These are phyloP conservation scores for Eudemis profundana DNA, from an alignment of 2,888 invertebrate genomes.

Conservation along the genomic window DNA sequence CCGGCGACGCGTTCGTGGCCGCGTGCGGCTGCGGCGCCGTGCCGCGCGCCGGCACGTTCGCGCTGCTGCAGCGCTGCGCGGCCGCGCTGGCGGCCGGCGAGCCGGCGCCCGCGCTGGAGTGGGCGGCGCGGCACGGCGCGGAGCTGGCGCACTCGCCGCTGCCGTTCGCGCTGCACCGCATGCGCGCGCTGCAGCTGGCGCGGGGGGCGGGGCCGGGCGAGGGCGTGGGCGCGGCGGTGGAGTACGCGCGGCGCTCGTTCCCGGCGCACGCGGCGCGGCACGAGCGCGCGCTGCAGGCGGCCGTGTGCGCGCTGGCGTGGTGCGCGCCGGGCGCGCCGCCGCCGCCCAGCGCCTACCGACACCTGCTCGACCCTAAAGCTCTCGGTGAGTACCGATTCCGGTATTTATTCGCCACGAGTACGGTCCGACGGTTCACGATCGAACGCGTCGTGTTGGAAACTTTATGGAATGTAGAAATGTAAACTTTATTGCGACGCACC, in stretches of 20 bases:
- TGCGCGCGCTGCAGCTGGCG: slow-evolving; percentile 52
- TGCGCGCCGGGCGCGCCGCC: slow-evolving; percentile 68
- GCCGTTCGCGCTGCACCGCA: slow-evolving; percentile 78
- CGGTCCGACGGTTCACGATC: no score
- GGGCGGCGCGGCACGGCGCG: slow-evolving; percentile 92
- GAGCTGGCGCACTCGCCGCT: slow-evolving; percentile 86
- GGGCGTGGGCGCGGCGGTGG: slow-evolving; percentile 93
- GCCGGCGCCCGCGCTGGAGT: slow-evolving; percentile 93
- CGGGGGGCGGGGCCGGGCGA: slow-evolving; percentile 70
- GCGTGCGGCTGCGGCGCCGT: slow-evolving; percentile 82
- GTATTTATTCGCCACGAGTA: no score
- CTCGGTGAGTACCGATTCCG: slow-evolving; percentile 58
- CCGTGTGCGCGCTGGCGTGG: slow-evolving; percentile 80
- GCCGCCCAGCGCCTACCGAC: slow-evolving; percentile 66
- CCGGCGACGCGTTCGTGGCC: slow-evolving; percentile 89
- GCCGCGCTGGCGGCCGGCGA: slow-evolving; percentile 93
- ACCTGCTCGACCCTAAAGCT: slow-evolving; percentile 68
- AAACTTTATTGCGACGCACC: no score
- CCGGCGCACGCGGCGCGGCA: slow-evolving; percentile 85
- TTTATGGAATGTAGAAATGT: no score
- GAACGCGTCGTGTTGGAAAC: no score
- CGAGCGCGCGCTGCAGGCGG: slow-evolving; percentile 76
- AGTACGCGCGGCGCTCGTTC: slow-evolving; percentile 94
- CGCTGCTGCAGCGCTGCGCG: slow-evolving; percentile 91
- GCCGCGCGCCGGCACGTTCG: slow-evolving; percentile 76